A percentile compares a stretch with the other conserved stretches of the same genome.
Conservation (phyloP, 2,888 invertebrate species). For the Meghimatium bilineatum region DNA sequence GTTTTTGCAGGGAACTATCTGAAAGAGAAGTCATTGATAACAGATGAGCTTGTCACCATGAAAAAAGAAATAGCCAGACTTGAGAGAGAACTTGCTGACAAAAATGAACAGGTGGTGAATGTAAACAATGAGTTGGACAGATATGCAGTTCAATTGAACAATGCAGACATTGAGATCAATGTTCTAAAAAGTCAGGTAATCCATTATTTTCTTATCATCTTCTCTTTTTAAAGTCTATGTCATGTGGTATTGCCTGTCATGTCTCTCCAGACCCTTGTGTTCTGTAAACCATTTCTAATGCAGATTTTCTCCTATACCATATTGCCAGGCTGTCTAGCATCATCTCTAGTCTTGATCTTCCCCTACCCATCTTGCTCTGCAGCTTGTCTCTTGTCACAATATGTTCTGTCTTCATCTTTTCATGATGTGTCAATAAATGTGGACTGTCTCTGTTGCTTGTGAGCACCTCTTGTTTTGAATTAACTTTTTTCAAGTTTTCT, state of each 20-base stretch:
- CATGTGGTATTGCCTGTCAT: too few relatives aligned
- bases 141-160: conserved; percentile 66
- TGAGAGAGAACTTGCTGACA: conserved; percentile 64
- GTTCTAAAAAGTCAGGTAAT: conserved; percentile 72
- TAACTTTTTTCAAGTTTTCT: too few relatives aligned
- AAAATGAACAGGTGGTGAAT: conserved; percentile 68
- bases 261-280: background rate
- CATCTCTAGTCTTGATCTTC: too few relatives aligned
- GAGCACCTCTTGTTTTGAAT: too few relatives aligned
- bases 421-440: too few relatives aligned
- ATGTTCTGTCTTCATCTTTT: too few relatives aligned
- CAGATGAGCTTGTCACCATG: conserved; percentile 73
- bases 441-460: too few relatives aligned
- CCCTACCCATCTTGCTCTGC: too few relatives aligned
- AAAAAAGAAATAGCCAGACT: conserved; percentile 72
- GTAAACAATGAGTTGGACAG: conserved; percentile 71
- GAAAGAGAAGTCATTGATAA: conserved; percentile 72
- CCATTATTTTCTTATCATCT: background rate
- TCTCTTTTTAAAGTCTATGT: background rate
- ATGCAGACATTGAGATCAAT: conserved; percentile 70
- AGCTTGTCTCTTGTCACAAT: too few relatives aligned
- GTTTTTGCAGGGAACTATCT: conserved; percentile 59
- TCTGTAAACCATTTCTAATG: too few relatives aligned
- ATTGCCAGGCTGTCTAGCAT: too few relatives aligned
- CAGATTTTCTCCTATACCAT: too few relatives aligned